phyloP scores from a whole-genome alignment of 2,113 vertebrate species.

The Chelonoidis abingdonii region DNA sequence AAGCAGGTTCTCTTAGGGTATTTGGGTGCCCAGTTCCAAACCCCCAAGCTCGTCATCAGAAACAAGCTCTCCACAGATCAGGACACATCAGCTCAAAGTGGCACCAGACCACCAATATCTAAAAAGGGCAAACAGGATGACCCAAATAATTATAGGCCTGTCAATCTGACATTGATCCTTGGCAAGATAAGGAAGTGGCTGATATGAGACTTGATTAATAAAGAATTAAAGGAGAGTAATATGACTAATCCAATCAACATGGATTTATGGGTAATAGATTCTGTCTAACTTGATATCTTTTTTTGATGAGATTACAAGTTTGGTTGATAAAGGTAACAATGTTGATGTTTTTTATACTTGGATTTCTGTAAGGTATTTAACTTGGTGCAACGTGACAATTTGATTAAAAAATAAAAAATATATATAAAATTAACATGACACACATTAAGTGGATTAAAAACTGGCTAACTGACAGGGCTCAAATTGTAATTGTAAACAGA shows the following conservation, averaged over 20 bases:
- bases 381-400: neutral
- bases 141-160: neutral
- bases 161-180: neutral
- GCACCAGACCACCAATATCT: neutral
- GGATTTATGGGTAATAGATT: too few relatives aligned
- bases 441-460: too few relatives aligned
- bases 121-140: neutral
- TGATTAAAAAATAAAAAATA: too few relatives aligned
- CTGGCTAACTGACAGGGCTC: too few relatives aligned
- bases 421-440: too few relatives aligned
- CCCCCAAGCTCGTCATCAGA: neutral
- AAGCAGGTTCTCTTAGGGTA: too few relatives aligned
- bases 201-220: neutral
- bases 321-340: too few relatives aligned
- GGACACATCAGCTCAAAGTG: neutral
- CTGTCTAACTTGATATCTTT: too few relatives aligned
- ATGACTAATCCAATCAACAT: too few relatives aligned
- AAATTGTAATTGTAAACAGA: neutral
- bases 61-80: neutral
- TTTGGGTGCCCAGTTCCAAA: too few relatives aligned
- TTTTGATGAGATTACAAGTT: too few relatives aligned
- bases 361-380: neutral
- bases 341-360: neutral
- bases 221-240: too few relatives aligned
- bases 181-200: neutral